Evolutionary conservation across 92 coral and sea anemone genomes (phyloP).

Genomic region (Zoanthus sociatus): DNA sequence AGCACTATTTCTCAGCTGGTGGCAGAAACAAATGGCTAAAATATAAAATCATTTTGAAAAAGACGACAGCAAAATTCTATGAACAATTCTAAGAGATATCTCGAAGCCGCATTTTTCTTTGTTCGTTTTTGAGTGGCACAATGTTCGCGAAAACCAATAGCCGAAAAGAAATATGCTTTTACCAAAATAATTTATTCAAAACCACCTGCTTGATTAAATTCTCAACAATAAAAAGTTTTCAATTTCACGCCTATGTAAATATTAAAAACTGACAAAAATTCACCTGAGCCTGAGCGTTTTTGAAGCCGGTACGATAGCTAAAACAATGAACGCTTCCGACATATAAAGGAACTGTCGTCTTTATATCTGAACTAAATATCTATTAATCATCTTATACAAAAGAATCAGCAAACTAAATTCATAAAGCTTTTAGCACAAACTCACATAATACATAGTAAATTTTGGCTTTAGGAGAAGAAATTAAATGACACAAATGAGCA

Average conservation of each 20-base stretch:
- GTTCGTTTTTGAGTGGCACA: not conserved
- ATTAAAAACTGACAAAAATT: not conserved
- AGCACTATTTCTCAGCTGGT: not conserved
- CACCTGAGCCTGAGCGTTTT: not conserved
- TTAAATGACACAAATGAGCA: too few species aligned
- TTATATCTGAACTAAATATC: not conserved
- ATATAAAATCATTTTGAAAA: not conserved
- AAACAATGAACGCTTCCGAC: not conserved
- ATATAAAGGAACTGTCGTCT: not conserved
- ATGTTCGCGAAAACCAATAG: not conserved
- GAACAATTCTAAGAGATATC: not conserved
- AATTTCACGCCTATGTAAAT: not conserved
- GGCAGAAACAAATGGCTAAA: not conserved
- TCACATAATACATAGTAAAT: too few species aligned
- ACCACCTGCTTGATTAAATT: conserved; percentile 20
- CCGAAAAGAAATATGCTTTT: not conserved
- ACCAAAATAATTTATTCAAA: conserved; percentile 6
- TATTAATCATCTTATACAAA: not conserved
- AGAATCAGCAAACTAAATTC: too few species aligned
- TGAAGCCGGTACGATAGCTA: not conserved
- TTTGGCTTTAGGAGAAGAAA: too few species aligned
- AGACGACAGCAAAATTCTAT: not conserved
- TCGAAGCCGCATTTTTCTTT: not conserved
- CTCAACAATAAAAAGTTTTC: not conserved
- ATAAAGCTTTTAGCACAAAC: too few species aligned